Evolutionary conservation across 1,140 invertebrate species (phyloP), one percentile per base, ranked within the genome.

Genomic region (Micrasema longulum): DNA sequence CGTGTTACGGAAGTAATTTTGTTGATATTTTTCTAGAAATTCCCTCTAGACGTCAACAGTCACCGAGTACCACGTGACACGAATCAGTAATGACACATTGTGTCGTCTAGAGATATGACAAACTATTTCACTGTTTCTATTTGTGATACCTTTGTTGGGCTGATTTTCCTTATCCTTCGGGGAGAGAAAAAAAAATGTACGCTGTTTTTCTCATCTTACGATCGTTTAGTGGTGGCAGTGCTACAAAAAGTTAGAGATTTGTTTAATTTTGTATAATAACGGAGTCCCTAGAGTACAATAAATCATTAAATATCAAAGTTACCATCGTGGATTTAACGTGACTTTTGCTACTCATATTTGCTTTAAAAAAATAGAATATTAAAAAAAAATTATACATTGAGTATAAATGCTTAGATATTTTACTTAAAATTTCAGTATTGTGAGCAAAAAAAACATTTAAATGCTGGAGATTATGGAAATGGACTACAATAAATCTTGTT

Each of bases 11-110:
- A 20, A 22, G 20, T 7, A 52, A 52, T 52, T 52, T 52, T 7
- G 9, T 22, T 22, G 48, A 52, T 22, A 52, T 52, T 52, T 14
- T 31, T 22, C 16, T 20, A 22, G 14, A 20, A 52, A 20, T 23
- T 52, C 36, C 55, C 55, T 35, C 16, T 6, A 22, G 35, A 41
- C 12, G 14, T 14, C 35, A 43, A 10, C 55, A 60, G 14, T 60
- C 36, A 60, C 36, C 16, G 5, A 22, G 55, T 23, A 20, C 36
- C 36, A 43, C 36, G 36, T 60, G 55, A 60, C n/a, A 20, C 41
- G 55, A 60, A 43, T 60, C 55, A 60, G 11, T 60, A 41, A 60
- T 60, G 35, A 41, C 14, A 41, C 36, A n/a, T 16, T 5, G 16
- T 41, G 18, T 41, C 16, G 5, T 11, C 36, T 14, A 12, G 16